phyloP scores from a whole-genome alignment of 2,888 invertebrate species.

The Eucera pruinosa region DNA sequence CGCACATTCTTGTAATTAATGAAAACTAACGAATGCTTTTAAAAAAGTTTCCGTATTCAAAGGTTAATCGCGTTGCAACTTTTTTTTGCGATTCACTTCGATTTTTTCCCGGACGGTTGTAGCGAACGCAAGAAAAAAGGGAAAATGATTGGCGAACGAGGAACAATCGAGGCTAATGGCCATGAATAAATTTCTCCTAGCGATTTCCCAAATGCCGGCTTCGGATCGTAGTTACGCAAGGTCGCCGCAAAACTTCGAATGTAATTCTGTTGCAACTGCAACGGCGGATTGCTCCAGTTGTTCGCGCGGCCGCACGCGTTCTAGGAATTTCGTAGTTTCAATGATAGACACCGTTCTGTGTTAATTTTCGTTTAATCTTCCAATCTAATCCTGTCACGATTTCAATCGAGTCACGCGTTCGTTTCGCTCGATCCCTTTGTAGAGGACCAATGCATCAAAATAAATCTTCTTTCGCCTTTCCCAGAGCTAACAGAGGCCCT shows the following conservation, averaged over 20 bases:
- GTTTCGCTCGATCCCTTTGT: neutral
- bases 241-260: slow-evolving; percentile 61
- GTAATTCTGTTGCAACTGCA: slow-evolving; percentile 54
- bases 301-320: slow-evolving; percentile 29
- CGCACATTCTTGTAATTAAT: too few species aligned
- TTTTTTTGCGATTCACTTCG: too few species aligned
- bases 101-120: too few species aligned
- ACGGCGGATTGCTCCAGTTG: slow-evolving; percentile 41
- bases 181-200: slow-evolving; percentile 47
- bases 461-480: too few species aligned
- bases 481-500: too few species aligned
- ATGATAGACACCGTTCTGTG: slow-evolving; percentile 5
- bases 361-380: slow-evolving; percentile 32
- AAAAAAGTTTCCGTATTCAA: too few species aligned
- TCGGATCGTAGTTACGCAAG: slow-evolving; percentile 55
- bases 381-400: slow-evolving; percentile 3
- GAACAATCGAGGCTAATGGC: slow-evolving; percentile 21
- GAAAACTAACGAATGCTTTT: too few species aligned
- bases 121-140: too few species aligned
- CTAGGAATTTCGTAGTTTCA: slow-evolving; percentile 30
- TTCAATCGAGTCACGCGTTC: slow-evolving; percentile 4
- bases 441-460: neutral
- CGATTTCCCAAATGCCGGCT: slow-evolving; percentile 59
- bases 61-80: too few species aligned
- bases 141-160: slow-evolving; percentile 5